Evolutionary conservation across 2,113 vertebrate species (phyloP).

Genomic region (Bufo bufo): DNA sequence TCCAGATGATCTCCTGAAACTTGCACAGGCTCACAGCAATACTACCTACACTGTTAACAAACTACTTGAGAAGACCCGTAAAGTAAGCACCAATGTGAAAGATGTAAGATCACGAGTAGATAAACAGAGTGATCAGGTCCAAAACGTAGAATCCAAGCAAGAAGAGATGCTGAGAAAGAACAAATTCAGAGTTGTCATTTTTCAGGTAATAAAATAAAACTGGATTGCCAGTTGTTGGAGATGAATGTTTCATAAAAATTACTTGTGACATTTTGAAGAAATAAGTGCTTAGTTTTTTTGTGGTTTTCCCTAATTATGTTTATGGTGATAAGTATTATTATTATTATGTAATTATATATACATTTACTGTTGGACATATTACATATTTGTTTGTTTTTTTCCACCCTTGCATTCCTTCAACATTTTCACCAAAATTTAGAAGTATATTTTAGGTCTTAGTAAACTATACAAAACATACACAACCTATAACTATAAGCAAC

Average conservation of each 20-base stretch:
- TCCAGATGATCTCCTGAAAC: slow-evolving; percentile 93
- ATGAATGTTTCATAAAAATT: not conserved
- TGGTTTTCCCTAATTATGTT: not conserved
- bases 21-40: slow-evolving; percentile 85
- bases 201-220: slow-evolving; percentile 81
- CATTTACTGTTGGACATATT: not conserved
- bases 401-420: not conserved
- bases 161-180: slow-evolving; percentile 94
- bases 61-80: slow-evolving; percentile 91
- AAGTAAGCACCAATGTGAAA: slow-evolving; percentile 91
- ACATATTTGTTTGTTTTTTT: not conserved
- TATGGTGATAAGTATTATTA: not conserved
- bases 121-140: slow-evolving; percentile 83
- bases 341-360: not conserved
- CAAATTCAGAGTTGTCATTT: slow-evolving; percentile 96
- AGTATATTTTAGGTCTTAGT: not conserved
- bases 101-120: slow-evolving; percentile 90
- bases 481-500: not conserved
- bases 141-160: slow-evolving; percentile 89
- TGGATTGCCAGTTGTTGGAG: not conserved
- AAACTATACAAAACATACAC: not conserved
- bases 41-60: slow-evolving; percentile 85
- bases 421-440: not conserved
- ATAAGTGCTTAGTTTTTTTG: not conserved
- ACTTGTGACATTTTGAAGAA: not conserved